A percentile compares a stretch with the other conserved stretches of the same genome.
Evolutionary conservation across 30 jellyfish, hydroid and myxozoan species (phyloP).

Genomic region (Cassiopea andromeda): DNA sequence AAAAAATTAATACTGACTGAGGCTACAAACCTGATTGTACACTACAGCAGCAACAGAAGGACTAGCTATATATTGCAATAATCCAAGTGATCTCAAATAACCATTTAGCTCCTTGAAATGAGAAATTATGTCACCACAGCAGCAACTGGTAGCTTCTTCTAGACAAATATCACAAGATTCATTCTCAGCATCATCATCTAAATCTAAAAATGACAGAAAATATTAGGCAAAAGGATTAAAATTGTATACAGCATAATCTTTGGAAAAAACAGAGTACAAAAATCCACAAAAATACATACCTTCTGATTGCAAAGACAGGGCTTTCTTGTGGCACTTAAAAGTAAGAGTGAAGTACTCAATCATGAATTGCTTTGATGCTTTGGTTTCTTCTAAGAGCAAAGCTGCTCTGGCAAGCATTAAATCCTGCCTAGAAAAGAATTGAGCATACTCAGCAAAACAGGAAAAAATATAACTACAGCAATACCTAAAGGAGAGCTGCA

Average conservation of each 20-base stretch:
- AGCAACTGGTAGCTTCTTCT: constrained; percentile 14
- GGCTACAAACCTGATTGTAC: constrained; percentile 62
- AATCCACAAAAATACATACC: constrained; percentile 5
- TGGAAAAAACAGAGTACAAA: too few species aligned
- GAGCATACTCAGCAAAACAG: background rate
- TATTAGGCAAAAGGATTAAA: background rate
- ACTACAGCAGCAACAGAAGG: constrained; percentile 82
- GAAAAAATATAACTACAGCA: background rate
- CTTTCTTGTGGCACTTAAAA: constrained; percentile 46
- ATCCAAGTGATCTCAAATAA: constrained; percentile 57
- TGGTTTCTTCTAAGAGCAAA: constrained; percentile 51
- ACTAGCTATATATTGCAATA: constrained; percentile 61
- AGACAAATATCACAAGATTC: constrained; percentile 29
- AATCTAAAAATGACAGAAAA: background rate
- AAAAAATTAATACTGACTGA: background rate
- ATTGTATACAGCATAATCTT: background rate
- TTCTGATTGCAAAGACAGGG: background rate
- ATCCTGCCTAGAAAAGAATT: constrained; percentile 23
- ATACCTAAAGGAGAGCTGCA: background rate
- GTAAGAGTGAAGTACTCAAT: constrained; percentile 41
- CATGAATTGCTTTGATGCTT: constrained; percentile 30
- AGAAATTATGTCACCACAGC: constrained; percentile 32
- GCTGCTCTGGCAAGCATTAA: constrained; percentile 68
- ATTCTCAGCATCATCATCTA: background rate
- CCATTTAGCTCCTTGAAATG: constrained; percentile 51